A percentile compares a stretch with the other conserved stretches of the same genome.
These are phyloP conservation scores for Clarias pachynema DNA, from an alignment of 2,797 vertebrate genomes.

Conservation along the genomic window DNA sequence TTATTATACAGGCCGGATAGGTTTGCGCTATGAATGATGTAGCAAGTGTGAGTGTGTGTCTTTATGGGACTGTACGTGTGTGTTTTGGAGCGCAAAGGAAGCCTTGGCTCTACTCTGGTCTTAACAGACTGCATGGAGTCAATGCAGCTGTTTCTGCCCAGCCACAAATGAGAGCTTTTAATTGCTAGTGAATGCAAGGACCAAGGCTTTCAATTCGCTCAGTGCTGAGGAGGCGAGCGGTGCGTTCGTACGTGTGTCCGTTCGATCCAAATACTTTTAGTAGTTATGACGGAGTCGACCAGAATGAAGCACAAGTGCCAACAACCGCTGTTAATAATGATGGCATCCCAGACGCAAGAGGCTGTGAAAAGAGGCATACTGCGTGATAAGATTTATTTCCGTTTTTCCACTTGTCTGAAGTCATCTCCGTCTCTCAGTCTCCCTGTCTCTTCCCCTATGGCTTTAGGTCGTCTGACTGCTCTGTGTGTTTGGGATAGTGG, in stretches of 20 bases:
- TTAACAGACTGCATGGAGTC: constrained; percentile 77
- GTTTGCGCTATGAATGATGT: constrained; percentile 62
- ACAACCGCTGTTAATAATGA: constrained; percentile 37
- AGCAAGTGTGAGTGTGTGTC: constrained; percentile 51
- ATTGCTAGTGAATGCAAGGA: constrained; percentile 76
- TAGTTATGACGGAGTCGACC: constrained; percentile 14
- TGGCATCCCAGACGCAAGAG: not conserved
- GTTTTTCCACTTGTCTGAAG: constrained; percentile 22
- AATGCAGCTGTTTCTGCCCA: constrained; percentile 74
- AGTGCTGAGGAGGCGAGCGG: constrained; percentile 61
- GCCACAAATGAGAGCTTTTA: constrained; percentile 75
- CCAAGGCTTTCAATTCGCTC: constrained; percentile 78
- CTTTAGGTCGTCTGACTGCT: constrained; percentile 20
- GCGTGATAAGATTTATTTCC: constrained; percentile 18
- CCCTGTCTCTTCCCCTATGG: not conserved
- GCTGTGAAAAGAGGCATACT: constrained; percentile 10
- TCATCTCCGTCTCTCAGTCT: constrained; percentile 2
- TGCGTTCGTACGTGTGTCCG: constrained; percentile 4
- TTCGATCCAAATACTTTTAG: constrained; percentile 12
- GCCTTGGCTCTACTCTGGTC: constrained; percentile 60
- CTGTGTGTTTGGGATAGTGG: constrained; percentile 2
- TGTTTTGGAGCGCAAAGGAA: constrained; percentile 53
- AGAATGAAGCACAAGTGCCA: constrained; percentile 23
- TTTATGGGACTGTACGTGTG: constrained; percentile 40
- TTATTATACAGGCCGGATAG: constrained; percentile 71